These are phyloP conservation scores for Masticophis lateralis DNA, from an alignment of 2,797 vertebrate genomes.

Conservation along the genomic window DNA sequence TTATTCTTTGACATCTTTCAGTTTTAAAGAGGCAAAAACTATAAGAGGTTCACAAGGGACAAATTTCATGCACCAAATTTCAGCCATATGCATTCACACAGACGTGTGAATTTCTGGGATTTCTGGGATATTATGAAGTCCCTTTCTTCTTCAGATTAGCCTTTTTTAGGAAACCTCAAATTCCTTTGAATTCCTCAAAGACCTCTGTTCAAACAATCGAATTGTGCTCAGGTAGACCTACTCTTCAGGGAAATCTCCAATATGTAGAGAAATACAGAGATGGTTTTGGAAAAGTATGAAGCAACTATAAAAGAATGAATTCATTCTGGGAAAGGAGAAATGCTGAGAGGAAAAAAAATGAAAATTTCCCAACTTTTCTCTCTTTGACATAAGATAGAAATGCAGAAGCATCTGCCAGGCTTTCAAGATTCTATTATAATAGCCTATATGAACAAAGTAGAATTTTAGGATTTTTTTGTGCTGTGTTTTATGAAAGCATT, in stretches of 20 bases:
- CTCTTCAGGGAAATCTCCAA: not conserved
- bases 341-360: not conserved
- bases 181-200: not conserved
- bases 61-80: not conserved
- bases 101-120: not conserved
- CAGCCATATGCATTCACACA: not conserved
- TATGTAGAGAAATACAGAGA: not conserved
- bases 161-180: not conserved
- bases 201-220: not conserved
- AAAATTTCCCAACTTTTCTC: not conserved
- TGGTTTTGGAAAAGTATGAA: not conserved
- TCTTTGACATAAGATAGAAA: not conserved
- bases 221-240: not conserved
- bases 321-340: not conserved
- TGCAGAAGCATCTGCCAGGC: not conserved
- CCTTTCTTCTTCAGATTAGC: not conserved
- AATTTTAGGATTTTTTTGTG: not conserved
- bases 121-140: not conserved
- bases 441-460: not conserved
- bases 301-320: not conserved
- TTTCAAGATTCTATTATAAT: not conserved
- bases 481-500: not conserved
- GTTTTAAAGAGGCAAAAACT: not conserved
- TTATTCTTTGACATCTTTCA: not conserved
- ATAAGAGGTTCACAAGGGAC: not conserved